Evolutionary conservation across 2,113 vertebrate genomes (phyloP).

Genomic region (Stigmatopora argus): DNA sequence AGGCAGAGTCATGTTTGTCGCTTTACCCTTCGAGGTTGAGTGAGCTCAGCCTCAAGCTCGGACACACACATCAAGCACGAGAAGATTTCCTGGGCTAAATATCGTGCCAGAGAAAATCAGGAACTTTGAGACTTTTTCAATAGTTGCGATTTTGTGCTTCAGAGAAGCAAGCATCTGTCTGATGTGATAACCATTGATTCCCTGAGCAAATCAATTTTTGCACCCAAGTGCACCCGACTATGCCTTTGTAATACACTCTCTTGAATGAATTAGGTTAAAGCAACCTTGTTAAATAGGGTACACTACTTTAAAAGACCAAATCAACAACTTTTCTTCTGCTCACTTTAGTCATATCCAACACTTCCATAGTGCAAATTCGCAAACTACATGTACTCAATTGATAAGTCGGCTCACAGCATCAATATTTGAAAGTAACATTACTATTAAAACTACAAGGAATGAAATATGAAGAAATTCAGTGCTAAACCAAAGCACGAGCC

Average conservation of each 20-base stretch:
- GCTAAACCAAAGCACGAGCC: constrained; percentile 19
- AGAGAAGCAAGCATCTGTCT: constrained; percentile 39
- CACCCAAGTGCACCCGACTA: constrained; percentile 36
- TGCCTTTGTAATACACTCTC: constrained; percentile 29
- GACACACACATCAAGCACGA: constrained; percentile 7
- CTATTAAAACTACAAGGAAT: neutral
- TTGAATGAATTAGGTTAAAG: constrained; percentile 22
- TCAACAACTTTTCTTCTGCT: constrained; percentile 16
- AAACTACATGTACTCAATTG: neutral
- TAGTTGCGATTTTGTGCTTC: constrained; percentile 21
- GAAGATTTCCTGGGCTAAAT: constrained; percentile 29
- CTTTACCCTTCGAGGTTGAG: neutral
- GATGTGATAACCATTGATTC: constrained; percentile 64
- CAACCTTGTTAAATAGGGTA: constrained; percentile 50
- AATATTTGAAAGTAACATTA: neutral
- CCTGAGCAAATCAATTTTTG: constrained; percentile 46
- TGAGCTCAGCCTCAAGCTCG: neutral
- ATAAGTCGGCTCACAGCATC: neutral
- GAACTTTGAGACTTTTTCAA: constrained; percentile 29
- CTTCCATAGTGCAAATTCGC: neutral
- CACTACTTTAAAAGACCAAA: constrained; percentile 55
- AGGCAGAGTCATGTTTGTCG: neutral
- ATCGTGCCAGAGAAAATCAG: constrained; percentile 38
- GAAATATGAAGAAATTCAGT: neutral
- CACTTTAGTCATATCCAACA: neutral